These are phyloP conservation scores for Agonopterix heracliana DNA, from an alignment of 2,888 invertebrate species.

Conservation along the genomic window DNA sequence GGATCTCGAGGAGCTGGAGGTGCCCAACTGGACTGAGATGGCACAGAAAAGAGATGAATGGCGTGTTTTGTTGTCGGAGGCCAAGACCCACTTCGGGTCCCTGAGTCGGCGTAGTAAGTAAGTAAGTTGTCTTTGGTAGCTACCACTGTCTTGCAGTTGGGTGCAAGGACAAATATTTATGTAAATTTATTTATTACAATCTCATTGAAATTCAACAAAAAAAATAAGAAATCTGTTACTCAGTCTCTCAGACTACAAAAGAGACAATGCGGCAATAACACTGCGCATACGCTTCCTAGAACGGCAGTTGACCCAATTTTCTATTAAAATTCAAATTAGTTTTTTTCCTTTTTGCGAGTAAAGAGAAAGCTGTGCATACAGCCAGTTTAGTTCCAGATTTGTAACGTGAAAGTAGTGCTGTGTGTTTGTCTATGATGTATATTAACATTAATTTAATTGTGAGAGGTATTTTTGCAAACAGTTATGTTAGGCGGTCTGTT, in stretches of 20 bases:
- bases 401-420: slow-evolving; percentile 55
- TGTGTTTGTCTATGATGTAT: slow-evolving; percentile 10
- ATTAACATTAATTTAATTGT: background rate
- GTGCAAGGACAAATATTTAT: too few relatives aligned
- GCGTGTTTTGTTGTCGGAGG: too few relatives aligned
- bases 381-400: slow-evolving; percentile 53
- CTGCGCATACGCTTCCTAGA: slow-evolving; percentile 49
- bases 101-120: too few relatives aligned
- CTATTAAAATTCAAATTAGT: slow-evolving; percentile 69
- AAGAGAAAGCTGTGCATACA: slow-evolving; percentile 58
- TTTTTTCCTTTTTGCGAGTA: slow-evolving; percentile 60
- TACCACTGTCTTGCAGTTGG: too few relatives aligned
- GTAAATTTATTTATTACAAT: background rate
- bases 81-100: too few relatives aligned
- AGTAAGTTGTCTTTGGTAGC: too few relatives aligned
- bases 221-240: slow-evolving; percentile 6
- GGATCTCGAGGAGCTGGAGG: too few relatives aligned
- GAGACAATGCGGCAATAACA: slow-evolving; percentile 25
- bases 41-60: too few relatives aligned
- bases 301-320: slow-evolving; percentile 60
- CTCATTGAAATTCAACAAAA: slow-evolving; percentile 11
- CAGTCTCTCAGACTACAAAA: slow-evolving; percentile 10
- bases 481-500: background rate
- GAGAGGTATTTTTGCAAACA: background rate
- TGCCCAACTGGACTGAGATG: too few relatives aligned